A percentile compares a stretch with the other conserved stretches of the same genome.
These are phyloP conservation scores for Umimayanthus kanabou DNA, from an alignment of 92 coral and sea anemone genomes.

Conservation along the genomic window DNA sequence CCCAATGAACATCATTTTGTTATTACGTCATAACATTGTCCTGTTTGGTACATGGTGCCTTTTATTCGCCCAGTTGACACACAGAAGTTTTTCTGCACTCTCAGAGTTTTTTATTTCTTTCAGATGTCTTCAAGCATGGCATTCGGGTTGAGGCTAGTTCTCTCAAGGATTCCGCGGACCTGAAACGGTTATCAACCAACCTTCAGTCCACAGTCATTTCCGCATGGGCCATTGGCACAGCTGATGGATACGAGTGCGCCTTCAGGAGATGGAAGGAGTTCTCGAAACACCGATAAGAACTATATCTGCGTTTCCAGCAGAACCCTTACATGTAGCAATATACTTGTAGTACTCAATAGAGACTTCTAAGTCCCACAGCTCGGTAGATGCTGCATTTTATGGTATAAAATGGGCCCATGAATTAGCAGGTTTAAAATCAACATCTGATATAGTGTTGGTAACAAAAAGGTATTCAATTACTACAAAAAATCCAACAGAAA, in stretches of 20 bases:
- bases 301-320: slow-evolving; percentile 2
- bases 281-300: slow-evolving; percentile 9
- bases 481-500: background rate
- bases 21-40: slow-evolving; percentile 14
- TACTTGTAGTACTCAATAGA: slow-evolving; percentile 6
- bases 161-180: slow-evolving; percentile 3
- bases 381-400: slow-evolving; percentile 17
- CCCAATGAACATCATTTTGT: background rate
- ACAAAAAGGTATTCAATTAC: background rate
- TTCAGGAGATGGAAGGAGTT: slow-evolving; percentile 10
- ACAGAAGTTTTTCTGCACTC: background rate
- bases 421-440: background rate
- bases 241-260: slow-evolving; percentile 6
- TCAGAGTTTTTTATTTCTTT: background rate
- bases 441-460: background rate
- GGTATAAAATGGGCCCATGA: slow-evolving; percentile 14
- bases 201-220: background rate
- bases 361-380: background rate
- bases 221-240: background rate
- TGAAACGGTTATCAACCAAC: slow-evolving; percentile 5
- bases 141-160: background rate
- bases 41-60: slow-evolving; percentile 11
- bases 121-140: slow-evolving; percentile 4
- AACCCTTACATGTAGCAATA: background rate
- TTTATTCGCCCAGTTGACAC: slow-evolving; percentile 11